Base-by-base conservation (phyloP, 2,888 invertebrate species). In the Phaedon cochleariae region DNA sequence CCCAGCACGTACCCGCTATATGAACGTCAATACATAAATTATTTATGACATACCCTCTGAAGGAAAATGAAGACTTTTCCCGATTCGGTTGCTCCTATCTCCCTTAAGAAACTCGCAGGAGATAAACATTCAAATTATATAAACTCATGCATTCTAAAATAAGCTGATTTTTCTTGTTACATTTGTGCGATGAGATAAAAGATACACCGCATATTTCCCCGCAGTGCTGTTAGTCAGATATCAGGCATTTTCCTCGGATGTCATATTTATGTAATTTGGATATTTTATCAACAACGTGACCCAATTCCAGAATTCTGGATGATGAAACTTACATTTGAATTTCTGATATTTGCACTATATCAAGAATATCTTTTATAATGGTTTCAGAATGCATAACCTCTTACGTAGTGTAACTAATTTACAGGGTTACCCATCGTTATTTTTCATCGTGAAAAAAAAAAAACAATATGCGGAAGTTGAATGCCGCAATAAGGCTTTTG, bases 131-230 rank as follows among this genome's bases (percentile, higher is more conserved):
- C 45, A 45, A 57, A 77, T 76, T 76, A 68, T 65, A 78, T 81
- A 80, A 81, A 81, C 81, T 82, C 82, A 82, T 83, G 80, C 80
- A 82, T 81, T 80, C 76, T 78, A 81, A 80, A 80, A 78, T 77
- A 80, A 80, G 80, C 80, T 80, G 81, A 81, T 81, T 82, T 79
- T 76, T 76, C 77, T 80, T 82, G 81, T 81, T 82, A 82, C 80
- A 81, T 81, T 82, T 77, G 81, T 79, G 79, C n/a, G n/a, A 80
- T 82, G 79, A 77, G 77, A 75, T 49, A 74, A 71, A 77, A 80
- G 80, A 80, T 77, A 76, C 75, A 71, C 49, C 26, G 69, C 79
- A 80, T 82, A 82, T 82, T 82, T 82, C 81, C 80, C 81, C 73
- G 74, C 74, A 80, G 80, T 79, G 79, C 79, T 79, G 80, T 81